phyloP scores from a whole-genome alignment of 1,140 invertebrate genomes.

The Formica exsecta region DNA sequence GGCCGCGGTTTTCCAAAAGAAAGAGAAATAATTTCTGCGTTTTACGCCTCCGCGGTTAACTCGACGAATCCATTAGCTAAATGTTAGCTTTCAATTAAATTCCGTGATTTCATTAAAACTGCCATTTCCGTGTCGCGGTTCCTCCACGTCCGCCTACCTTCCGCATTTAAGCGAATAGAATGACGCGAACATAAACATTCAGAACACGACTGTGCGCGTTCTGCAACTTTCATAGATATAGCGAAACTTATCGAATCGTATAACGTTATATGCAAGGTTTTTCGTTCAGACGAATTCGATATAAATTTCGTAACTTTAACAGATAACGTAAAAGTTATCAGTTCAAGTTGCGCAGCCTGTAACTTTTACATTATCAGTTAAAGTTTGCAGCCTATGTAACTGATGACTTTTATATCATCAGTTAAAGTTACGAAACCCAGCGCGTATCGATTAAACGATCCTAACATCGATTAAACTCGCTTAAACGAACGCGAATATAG shows the following conservation, averaged over 20 bases:
- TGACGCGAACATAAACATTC: not conserved
- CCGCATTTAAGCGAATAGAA: not conserved
- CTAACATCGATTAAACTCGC: slow-evolving; percentile 54
- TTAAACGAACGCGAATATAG: slow-evolving; percentile 38
- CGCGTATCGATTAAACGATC: slow-evolving; percentile 29
- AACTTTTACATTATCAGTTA: slow-evolving; percentile 39
- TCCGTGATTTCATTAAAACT: slow-evolving; percentile 48
- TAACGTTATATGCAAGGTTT: slow-evolving; percentile 14
- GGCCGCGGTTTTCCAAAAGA: slow-evolving; percentile 41
- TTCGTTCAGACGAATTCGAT: not conserved
- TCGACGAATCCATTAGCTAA: slow-evolving; percentile 60
- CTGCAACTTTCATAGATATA: slow-evolving; percentile 1
- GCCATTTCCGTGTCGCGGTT: slow-evolving; percentile 12
- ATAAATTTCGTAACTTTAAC: slow-evolving; percentile 7
- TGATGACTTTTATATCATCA: slow-evolving; percentile 36
- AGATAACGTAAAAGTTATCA: slow-evolving; percentile 45
- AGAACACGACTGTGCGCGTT: not conserved
- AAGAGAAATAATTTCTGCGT: slow-evolving; percentile 52
- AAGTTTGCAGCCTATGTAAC: slow-evolving; percentile 35
- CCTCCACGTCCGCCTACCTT: not conserved
- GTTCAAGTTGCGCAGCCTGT: slow-evolving; percentile 36
- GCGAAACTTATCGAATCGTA: slow-evolving; percentile 7
- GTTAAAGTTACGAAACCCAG: slow-evolving; percentile 5
- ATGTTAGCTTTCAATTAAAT: slow-evolving; percentile 63
- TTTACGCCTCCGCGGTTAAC: slow-evolving; percentile 58